Evolutionary conservation across 2,113 vertebrate genomes (phyloP).

Genomic region (Chionis minor): DNA sequence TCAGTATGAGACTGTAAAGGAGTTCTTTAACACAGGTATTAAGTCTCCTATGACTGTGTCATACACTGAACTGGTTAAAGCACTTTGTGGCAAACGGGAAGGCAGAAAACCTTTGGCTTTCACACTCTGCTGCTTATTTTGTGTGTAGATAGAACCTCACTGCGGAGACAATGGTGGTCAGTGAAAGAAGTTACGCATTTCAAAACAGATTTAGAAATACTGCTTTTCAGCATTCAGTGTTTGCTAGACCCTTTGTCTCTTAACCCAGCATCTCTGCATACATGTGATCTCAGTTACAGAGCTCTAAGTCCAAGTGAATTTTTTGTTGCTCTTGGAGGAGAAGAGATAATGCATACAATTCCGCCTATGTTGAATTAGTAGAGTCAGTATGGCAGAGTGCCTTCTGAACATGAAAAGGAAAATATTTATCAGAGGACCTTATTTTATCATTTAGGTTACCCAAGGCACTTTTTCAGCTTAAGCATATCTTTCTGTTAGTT

Average conservation of each 20-base stretch:
- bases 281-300: background rate
- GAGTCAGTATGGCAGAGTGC: background rate
- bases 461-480: background rate
- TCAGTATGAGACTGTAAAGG: background rate
- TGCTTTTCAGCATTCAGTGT: background rate
- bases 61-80: background rate
- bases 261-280: background rate
- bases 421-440: background rate
- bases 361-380: background rate
- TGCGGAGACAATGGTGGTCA: background rate
- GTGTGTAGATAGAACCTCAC: background rate
- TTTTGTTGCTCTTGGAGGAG: background rate
- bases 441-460: background rate
- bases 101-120: background rate
- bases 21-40: background rate
- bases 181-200: background rate
- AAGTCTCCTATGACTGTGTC: background rate
- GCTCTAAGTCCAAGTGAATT: background rate
- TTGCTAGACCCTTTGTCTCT: background rate
- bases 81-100: background rate
- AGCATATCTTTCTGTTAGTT: background rate
- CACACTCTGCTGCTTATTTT: background rate
- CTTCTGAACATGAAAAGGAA: background rate
- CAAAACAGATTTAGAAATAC: background rate
- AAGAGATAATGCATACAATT: fast-evolving